Percentiles rank a stretch among this genome's conserved stretches.
phyloP scores from a whole-genome alignment of 2,797 vertebrate species.

The Naso thynnoides region DNA sequence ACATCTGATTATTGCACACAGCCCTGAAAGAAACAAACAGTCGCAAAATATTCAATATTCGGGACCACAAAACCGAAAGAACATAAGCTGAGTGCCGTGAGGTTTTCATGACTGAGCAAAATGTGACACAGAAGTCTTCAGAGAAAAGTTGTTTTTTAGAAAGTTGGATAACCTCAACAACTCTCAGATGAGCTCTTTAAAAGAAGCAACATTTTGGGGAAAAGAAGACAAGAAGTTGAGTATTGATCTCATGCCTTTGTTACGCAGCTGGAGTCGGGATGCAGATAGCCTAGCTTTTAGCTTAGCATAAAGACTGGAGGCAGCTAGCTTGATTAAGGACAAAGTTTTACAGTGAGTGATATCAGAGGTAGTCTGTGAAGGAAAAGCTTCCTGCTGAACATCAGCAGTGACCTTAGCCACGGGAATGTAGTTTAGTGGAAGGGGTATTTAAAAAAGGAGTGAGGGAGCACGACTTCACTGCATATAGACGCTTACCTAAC shows the following conservation, averaged over 20 bases:
- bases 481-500: too few species aligned
- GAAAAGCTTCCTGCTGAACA: too few species aligned
- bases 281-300: background rate
- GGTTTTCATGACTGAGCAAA: too few species aligned
- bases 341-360: too few species aligned
- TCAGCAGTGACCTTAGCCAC: too few species aligned
- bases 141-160: background rate
- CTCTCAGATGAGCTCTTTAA: background rate
- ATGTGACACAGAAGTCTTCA: too few species aligned
- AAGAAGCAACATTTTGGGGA: background rate
- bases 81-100: background rate
- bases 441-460: too few species aligned
- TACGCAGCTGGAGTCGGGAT: background rate
- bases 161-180: too few species aligned
- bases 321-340: background rate
- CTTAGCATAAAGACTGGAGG: background rate
- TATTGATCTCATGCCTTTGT: background rate
- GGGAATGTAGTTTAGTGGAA: too few species aligned
- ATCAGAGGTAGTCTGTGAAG: too few species aligned
- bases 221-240: too few species aligned
- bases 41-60: background rate
- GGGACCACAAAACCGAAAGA: background rate
- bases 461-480: too few species aligned
- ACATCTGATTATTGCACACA: constrained; percentile 28
- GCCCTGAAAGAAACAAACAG: constrained; percentile 5